These are phyloP conservation scores for Tachina lurida DNA, from an alignment of 2,888 invertebrate species.

Conservation along the genomic window DNA sequence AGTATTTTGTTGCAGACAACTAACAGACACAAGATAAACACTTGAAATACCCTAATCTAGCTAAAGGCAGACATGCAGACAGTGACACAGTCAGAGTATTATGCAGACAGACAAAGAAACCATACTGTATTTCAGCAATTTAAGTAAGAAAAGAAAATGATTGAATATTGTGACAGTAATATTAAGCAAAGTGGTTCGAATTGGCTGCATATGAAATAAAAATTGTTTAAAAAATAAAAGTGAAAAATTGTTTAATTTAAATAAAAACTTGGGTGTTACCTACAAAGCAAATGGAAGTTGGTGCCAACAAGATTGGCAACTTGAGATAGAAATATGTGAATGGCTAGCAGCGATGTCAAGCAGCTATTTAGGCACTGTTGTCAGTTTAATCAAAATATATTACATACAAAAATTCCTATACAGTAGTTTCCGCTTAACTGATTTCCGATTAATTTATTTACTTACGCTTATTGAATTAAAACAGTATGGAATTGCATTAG, in stretches of 20 bases:
- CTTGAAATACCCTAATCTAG: conserved; percentile 1
- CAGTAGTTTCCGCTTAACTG: no score
- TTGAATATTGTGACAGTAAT: conserved; percentile 29
- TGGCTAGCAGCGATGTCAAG: no score
- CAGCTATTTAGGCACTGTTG: no score
- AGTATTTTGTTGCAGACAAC: conserved; percentile 52
- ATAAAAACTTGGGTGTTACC: not conserved
- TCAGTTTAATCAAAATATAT: no score
- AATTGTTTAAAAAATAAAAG: not conserved
- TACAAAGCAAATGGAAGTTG: not conserved
- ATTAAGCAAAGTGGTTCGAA: conserved; percentile 20
- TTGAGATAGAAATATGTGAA: no score
- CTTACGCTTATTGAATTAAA: no score
- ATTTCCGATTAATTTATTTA: no score
- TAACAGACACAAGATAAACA: conserved; percentile 60
- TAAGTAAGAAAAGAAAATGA: conserved; percentile 29
- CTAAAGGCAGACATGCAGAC: conserved; percentile 6
- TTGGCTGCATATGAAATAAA: no score
- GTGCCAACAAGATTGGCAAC: not conserved
- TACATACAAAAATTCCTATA: no score
- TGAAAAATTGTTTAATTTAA: not conserved
- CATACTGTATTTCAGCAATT: not conserved
- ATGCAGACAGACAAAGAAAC: not conserved
- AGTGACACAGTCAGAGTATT: not conserved
- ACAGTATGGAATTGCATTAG: no score